Evolutionary conservation across 1,140 invertebrate genomes (phyloP).

Genomic region (Scaptomyza graminum): DNA sequence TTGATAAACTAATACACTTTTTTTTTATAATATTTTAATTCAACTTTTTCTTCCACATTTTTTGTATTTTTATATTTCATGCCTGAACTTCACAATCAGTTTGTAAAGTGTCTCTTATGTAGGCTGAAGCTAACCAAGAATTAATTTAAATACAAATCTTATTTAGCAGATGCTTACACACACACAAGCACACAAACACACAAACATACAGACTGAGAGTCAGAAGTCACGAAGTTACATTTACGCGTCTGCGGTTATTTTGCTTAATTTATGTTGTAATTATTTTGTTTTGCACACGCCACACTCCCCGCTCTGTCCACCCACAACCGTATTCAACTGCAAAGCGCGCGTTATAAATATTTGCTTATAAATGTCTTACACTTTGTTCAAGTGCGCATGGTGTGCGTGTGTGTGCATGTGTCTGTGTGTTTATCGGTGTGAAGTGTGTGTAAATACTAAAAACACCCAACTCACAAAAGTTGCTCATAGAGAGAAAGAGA

Average conservation of each 20-base stretch:
- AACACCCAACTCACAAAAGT: conserved; percentile 41
- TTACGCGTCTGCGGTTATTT: conserved; percentile 67
- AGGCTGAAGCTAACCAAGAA: conserved; percentile 11
- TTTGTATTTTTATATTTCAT: no score
- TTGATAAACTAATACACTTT: no score
- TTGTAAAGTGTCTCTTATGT: background rate
- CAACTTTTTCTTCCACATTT: background rate
- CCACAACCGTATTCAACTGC: background rate
- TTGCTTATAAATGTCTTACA: conserved; percentile 67
- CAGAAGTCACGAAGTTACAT: conserved; percentile 63
- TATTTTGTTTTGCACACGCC: conserved; percentile 48
- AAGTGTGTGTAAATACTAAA: conserved; percentile 59
- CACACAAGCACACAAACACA: background rate
- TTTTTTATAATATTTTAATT: background rate
- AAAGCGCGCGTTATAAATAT: conserved; percentile 54
- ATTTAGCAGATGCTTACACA: conserved; percentile 7
- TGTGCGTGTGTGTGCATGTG: conserved; percentile 15
- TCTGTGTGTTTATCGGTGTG: conserved; percentile 40
- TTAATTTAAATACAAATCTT: conserved; percentile 18
- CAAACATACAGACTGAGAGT: background rate
- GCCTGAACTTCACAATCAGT: background rate
- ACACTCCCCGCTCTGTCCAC: background rate
- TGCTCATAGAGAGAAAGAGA: background rate
- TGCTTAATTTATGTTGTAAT: conserved; percentile 70
- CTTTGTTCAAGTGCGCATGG: conserved; percentile 52